Evolutionary conservation across 1,140 invertebrate genomes (phyloP).

Genomic region (Hesperophylax magnus): DNA sequence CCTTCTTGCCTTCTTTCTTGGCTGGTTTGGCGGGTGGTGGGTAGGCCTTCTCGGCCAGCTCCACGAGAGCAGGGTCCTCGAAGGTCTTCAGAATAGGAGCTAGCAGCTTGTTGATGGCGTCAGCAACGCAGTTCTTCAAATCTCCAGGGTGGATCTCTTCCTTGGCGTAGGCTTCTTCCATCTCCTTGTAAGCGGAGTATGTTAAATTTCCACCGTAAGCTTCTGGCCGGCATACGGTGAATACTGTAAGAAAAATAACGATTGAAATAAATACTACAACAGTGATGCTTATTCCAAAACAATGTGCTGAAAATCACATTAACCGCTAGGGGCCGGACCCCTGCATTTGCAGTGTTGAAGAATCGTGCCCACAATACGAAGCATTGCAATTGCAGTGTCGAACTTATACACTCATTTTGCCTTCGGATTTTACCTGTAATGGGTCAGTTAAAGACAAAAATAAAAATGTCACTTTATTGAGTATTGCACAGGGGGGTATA

Average conservation of each 20-base stretch:
- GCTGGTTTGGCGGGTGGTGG: constrained; percentile 70
- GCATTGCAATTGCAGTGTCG: no score
- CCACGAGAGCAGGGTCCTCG: constrained; percentile 83
- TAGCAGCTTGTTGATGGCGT: constrained; percentile 89
- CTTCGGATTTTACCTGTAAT: no score
- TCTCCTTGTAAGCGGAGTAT: constrained; percentile 81
- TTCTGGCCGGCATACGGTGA: constrained; percentile 72
- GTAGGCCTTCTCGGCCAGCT: constrained; percentile 83
- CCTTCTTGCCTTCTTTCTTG: constrained; percentile 64
- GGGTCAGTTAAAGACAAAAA: no score
- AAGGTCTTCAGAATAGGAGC: constrained; percentile 94
- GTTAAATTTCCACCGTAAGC: constrained; percentile 83
- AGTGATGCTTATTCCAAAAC: no score
- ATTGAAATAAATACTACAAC: not conserved
- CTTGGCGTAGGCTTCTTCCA: constrained; percentile 85
- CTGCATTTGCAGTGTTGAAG: no score
- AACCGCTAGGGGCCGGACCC: no score
- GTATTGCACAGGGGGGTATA: no score
- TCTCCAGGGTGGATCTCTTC: constrained; percentile 94
- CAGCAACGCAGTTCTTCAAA: constrained; percentile 88
- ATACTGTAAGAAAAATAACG: constrained; percentile 61
- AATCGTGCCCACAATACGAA: no score
- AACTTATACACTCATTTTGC: no score
- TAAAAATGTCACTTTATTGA: no score
- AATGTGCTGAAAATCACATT: no score